These are phyloP conservation scores for Zaprionus lineosus DNA, from an alignment of 2,888 invertebrate genomes.

Conservation along the genomic window DNA sequence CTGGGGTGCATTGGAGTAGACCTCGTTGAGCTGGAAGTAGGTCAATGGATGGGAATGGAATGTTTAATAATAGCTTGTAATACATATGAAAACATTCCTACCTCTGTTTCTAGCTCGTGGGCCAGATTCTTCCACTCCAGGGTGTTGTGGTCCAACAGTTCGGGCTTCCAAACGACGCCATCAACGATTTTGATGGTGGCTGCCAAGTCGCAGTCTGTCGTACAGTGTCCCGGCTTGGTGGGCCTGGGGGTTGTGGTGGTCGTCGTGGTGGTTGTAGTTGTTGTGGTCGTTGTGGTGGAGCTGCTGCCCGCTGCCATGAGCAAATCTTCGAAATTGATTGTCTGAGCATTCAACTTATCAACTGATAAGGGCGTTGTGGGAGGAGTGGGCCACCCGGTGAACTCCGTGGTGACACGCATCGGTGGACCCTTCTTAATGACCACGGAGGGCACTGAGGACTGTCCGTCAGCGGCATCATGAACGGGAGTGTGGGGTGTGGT, in stretches of 20 bases:
- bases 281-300: slow-evolving; percentile 84
- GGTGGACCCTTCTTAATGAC: slow-evolving; percentile 94
- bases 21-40: slow-evolving; percentile 88
- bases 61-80: too few relatives aligned
- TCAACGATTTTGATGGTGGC: slow-evolving; percentile 93
- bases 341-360: slow-evolving; percentile 86
- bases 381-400: slow-evolving; percentile 95
- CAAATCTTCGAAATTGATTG: slow-evolving; percentile 84
- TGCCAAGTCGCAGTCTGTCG: slow-evolving; percentile 91
- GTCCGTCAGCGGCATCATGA: slow-evolving; percentile 81
- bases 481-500: slow-evolving; percentile 85
- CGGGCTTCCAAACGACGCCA: slow-evolving; percentile 92
- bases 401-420: slow-evolving; percentile 92
- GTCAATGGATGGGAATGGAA: not conserved
- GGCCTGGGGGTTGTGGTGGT: slow-evolving; percentile 88
- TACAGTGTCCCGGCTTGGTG: slow-evolving; percentile 91
- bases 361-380: slow-evolving; percentile 94
- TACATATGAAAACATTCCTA: too few relatives aligned
- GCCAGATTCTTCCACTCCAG: slow-evolving; percentile 93
- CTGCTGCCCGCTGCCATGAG: slow-evolving; percentile 77
- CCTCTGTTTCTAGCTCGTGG: slow-evolving; percentile 91
- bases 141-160: slow-evolving; percentile 92
- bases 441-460: slow-evolving; percentile 84
- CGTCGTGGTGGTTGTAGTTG: slow-evolving; percentile 87
- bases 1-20: slow-evolving; percentile 89